Percentiles rank a stretch among this genome's conserved stretches.
Evolutionary conservation across 2,113 vertebrate genomes (phyloP).

Genomic region (Onychostoma macrolepis): DNA sequence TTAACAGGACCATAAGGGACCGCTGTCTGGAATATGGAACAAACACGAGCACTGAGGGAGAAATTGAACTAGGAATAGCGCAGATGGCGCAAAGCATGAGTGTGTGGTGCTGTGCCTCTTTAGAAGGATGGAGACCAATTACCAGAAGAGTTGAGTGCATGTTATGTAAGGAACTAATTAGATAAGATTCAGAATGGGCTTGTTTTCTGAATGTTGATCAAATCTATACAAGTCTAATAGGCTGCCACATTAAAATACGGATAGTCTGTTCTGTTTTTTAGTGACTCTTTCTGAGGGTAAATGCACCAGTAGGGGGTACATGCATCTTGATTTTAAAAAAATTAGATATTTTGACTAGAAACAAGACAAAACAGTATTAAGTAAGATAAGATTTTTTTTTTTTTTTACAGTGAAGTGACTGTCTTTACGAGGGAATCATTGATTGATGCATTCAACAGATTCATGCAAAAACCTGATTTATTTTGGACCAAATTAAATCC

Average conservation of each 20-base stretch:
- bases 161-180: conserved; percentile 22
- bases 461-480: not conserved
- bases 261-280: not conserved
- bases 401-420: too few species aligned
- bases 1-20: conserved; percentile 42
- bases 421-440: not conserved
- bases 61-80: not conserved
- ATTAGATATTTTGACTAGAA: too few species aligned
- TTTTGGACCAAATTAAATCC: not conserved
- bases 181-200: not conserved
- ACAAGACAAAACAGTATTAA: too few species aligned
- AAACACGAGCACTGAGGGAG: conserved; percentile 5
- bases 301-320: not conserved
- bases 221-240: not conserved
- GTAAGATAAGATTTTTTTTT: too few species aligned
- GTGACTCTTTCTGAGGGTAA: not conserved
- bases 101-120: not conserved
- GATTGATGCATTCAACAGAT: not conserved
- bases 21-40: conserved; percentile 39
- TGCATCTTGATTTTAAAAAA: too few species aligned
- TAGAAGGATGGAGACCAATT: not conserved
- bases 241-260: not conserved
- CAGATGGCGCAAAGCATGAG: conserved; percentile 17
- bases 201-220: not conserved
- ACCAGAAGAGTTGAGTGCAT: not conserved